Percentiles rank a stretch among this genome's conserved stretches.
These are phyloP conservation scores for Hymenochirus boettgeri DNA, from an alignment of 2,113 vertebrate genomes.

Conservation along the genomic window DNA sequence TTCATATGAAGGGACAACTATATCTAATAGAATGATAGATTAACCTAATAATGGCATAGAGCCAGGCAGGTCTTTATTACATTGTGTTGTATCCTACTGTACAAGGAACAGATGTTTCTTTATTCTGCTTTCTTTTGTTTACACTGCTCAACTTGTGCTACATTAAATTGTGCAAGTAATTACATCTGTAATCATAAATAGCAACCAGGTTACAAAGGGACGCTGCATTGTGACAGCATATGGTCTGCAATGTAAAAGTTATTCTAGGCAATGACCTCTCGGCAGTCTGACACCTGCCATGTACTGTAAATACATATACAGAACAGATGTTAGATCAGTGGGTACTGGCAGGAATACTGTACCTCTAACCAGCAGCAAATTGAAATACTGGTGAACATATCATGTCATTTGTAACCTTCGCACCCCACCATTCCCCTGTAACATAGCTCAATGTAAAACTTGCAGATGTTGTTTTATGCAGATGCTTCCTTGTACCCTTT, in stretches of 20 bases:
- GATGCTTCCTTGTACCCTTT: too few species aligned
- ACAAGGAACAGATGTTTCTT: too few species aligned
- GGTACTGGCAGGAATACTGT: neutral
- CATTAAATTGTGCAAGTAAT: constrained; percentile 14
- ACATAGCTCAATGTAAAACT: too few species aligned
- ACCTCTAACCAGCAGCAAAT: too few species aligned
- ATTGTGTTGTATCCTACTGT: too few species aligned
- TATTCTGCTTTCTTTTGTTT: too few species aligned
- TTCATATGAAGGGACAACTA: constrained; percentile 3
- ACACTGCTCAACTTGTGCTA: neutral
- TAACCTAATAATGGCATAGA: neutral
- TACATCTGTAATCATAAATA: constrained; percentile 10
- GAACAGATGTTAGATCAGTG: neutral
- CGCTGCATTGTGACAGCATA: neutral
- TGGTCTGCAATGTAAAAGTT: constrained; percentile 10
- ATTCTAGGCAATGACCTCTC: constrained; percentile 20
- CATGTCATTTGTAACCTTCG: too few species aligned
- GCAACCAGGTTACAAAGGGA: constrained; percentile 1
- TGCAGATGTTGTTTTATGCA: too few species aligned
- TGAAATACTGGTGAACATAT: too few species aligned
- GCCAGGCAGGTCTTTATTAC: too few species aligned
- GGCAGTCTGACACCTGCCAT: constrained; percentile 3
- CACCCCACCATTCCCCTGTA: too few species aligned
- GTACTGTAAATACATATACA: neutral
- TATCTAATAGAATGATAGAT: constrained; percentile 14